Conservation (phyloP, 2,113 vertebrate genomes). For the Origma solitaria region DNA sequence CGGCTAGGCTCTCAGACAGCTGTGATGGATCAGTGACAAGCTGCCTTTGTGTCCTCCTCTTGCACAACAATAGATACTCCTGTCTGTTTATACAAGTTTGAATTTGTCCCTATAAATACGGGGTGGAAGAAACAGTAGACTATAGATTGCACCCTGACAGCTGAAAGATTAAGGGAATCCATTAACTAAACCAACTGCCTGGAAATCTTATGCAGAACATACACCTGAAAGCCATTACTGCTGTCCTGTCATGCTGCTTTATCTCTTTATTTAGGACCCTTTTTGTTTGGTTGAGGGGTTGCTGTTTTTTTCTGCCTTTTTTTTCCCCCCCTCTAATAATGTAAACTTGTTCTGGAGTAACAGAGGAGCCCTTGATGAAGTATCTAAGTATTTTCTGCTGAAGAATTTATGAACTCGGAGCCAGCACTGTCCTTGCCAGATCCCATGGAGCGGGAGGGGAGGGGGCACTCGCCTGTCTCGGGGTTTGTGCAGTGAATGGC, state of each 20-base stretch:
- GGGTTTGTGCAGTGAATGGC: slow-evolving; percentile 37
- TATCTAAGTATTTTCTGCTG: slow-evolving; percentile 64
- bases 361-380: slow-evolving; percentile 63
- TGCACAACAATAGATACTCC: slow-evolving; percentile 63
- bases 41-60: slow-evolving; percentile 54
- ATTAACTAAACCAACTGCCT: slow-evolving; percentile 64
- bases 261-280: slow-evolving; percentile 61
- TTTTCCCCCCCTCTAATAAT: neutral
- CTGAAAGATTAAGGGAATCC: slow-evolving; percentile 67
- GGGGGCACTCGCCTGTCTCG: slow-evolving; percentile 9
- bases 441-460: slow-evolving; percentile 35
- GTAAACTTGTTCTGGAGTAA: slow-evolving; percentile 60
- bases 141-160: slow-evolving; percentile 58
- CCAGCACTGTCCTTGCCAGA: slow-evolving; percentile 57
- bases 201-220: slow-evolving; percentile 61
- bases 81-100: slow-evolving; percentile 69
- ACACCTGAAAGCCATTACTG: slow-evolving; percentile 61
- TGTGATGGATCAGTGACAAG: slow-evolving; percentile 63
- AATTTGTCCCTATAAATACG: slow-evolving; percentile 63
- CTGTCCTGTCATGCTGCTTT: slow-evolving; percentile 44
- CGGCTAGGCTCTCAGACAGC: slow-evolving; percentile 16
- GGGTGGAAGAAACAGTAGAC: slow-evolving; percentile 59
- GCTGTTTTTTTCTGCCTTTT: neutral
- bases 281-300: slow-evolving; percentile 29
- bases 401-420: slow-evolving; percentile 65